Evolutionary conservation across 2,888 invertebrate species (phyloP).

Genomic region (Malachius bipustulatus): DNA sequence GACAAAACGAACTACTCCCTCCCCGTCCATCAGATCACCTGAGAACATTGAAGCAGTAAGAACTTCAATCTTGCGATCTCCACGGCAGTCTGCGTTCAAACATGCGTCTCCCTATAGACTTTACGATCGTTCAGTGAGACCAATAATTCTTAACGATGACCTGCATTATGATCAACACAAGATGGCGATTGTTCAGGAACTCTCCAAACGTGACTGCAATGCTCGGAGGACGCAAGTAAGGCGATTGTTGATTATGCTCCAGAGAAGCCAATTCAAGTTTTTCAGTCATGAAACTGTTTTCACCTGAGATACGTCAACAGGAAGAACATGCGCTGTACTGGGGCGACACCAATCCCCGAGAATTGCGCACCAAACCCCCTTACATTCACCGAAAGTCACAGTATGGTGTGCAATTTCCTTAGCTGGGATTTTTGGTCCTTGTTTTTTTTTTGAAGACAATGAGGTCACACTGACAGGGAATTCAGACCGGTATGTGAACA

Average conservation of each 20-base stretch:
- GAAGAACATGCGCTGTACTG: neutral
- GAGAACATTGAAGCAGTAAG: slow-evolving; percentile 21
- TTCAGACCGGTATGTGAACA: slow-evolving; percentile 2
- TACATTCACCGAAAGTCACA: slow-evolving; percentile 6
- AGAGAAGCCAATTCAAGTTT: slow-evolving; percentile 12
- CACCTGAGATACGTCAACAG: slow-evolving; percentile 8
- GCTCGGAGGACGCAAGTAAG: slow-evolving; percentile 16
- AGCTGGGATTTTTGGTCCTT: slow-evolving; percentile 1
- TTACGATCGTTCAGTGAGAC: slow-evolving; percentile 15
- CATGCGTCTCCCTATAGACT: slow-evolving; percentile 20
- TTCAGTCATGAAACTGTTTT: slow-evolving; percentile 19
- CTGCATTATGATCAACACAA: slow-evolving; percentile 18
- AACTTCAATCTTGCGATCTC: slow-evolving; percentile 16
- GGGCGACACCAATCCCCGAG: neutral
- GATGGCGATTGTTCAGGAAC: slow-evolving; percentile 19
- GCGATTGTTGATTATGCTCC: slow-evolving; percentile 7
- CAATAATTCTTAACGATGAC: slow-evolving; percentile 15
- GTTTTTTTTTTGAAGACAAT: slow-evolving; percentile 4
- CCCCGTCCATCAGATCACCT: slow-evolving; percentile 17
- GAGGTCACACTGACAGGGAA: slow-evolving; percentile 1
- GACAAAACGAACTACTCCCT: slow-evolving; percentile 10
- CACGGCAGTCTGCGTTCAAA: slow-evolving; percentile 12
- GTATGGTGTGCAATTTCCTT: slow-evolving; percentile 8
- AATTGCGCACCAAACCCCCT: slow-evolving; percentile 3
- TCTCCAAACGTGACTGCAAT: slow-evolving; percentile 18